Conservation (phyloP, 1,140 invertebrate species). For the Musca domestica region DNA sequence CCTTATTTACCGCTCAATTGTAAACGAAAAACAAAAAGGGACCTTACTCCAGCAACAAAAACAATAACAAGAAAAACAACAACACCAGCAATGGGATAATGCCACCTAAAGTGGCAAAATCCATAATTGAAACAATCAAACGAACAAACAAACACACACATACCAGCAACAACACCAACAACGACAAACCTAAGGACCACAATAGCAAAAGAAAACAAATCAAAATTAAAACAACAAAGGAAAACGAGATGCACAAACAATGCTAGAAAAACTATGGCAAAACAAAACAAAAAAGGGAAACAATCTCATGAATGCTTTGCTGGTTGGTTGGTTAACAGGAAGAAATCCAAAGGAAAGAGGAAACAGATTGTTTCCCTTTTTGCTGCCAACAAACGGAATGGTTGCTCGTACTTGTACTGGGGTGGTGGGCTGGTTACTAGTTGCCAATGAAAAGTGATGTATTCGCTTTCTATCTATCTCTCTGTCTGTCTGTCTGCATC, state of each 20-base stretch:
- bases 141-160: too few species aligned
- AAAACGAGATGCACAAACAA: constrained; percentile 8
- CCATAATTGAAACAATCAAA: constrained; percentile 7
- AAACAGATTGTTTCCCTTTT: constrained; percentile 5
- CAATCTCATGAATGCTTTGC: neutral
- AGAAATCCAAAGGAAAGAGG: neutral
- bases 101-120: constrained; percentile 21
- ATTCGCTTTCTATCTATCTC: neutral
- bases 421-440: neutral
- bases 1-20: constrained; percentile 14
- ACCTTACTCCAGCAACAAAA: too few species aligned
- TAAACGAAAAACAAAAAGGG: constrained; percentile 1
- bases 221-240: constrained; percentile 11
- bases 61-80: too few species aligned
- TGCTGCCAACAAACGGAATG: too few species aligned
- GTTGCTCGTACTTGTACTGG: too few species aligned
- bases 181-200: neutral
- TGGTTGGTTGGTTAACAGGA: neutral
- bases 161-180: neutral
- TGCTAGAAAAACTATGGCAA: neutral
- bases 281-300: neutral
- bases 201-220: constrained; percentile 12
- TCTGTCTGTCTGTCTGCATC: neutral
- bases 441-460: neutral
- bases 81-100: constrained; percentile 11